phyloP scores from a whole-genome alignment of 1,140 invertebrate genomes.

The Bursaphelenchus mucronatus region DNA sequence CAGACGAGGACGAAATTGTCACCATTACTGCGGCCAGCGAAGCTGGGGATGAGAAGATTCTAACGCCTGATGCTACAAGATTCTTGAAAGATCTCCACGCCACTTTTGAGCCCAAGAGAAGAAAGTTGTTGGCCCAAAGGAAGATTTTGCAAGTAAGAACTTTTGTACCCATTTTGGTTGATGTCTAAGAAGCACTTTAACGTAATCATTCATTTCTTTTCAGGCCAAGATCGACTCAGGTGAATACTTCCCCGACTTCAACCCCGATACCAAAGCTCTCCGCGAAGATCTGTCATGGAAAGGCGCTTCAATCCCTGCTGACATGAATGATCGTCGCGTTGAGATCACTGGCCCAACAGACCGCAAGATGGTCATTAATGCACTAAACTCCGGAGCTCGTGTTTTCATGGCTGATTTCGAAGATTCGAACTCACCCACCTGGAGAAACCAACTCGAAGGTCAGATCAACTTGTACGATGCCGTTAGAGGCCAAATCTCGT shows the following conservation, averaged over 20 bases:
- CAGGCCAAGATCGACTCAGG: conserved; percentile 46
- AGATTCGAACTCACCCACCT: conserved; percentile 72
- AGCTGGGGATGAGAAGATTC: conserved; percentile 54
- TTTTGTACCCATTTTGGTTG: not conserved
- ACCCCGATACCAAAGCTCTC: conserved; percentile 47
- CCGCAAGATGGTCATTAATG: conserved; percentile 63
- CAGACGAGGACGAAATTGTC: conserved; percentile 59
- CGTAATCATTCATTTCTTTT: not conserved
- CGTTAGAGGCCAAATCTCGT: conserved; percentile 65
- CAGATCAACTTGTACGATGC: conserved; percentile 68
- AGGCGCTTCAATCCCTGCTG: conserved; percentile 49
- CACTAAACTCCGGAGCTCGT: conserved; percentile 60
- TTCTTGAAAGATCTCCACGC: conserved; percentile 55
- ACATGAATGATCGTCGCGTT: conserved; percentile 55
- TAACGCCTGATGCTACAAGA: conserved; percentile 58
- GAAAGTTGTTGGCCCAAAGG: conserved; percentile 45
- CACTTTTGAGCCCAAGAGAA: conserved; percentile 50
- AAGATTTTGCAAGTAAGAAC: conserved; percentile 35
- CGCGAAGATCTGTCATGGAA: conserved; percentile 48
- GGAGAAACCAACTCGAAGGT: conserved; percentile 70
- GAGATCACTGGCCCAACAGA: conserved; percentile 63
- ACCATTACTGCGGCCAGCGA: conserved; percentile 48
- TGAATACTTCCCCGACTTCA: conserved; percentile 57
- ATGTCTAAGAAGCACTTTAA: not conserved
- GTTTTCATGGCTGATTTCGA: conserved; percentile 63